Evolutionary conservation across 2,888 invertebrate genomes (phyloP).

Genomic region (Spilarctia lutea): DNA sequence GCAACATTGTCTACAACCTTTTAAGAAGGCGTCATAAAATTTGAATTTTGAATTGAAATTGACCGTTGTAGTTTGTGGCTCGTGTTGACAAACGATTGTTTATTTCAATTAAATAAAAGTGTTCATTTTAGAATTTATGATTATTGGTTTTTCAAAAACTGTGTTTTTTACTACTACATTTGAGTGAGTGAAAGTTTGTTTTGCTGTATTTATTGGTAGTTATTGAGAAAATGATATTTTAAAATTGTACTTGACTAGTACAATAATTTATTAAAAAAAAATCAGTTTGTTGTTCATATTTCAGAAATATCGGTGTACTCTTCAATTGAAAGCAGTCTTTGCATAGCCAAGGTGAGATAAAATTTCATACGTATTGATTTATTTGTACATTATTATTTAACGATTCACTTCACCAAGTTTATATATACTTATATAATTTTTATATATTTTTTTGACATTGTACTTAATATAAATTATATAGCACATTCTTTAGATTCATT

Average conservation of each 20-base stretch:
- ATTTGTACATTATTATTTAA: background rate
- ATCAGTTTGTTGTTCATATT: background rate
- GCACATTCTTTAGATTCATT: background rate
- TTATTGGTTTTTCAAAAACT: background rate
- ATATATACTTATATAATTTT: no score
- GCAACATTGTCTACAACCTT: background rate
- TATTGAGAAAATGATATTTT: background rate
- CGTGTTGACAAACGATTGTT: constrained; percentile 31
- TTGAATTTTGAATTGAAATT: constrained; percentile 62
- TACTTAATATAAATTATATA: background rate
- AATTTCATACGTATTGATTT: background rate
- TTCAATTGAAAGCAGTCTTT: background rate
- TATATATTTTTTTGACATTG: background rate
- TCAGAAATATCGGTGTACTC: constrained; percentile 9
- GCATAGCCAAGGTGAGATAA: background rate
- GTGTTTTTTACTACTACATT: background rate
- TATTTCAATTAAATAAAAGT: constrained; percentile 20
- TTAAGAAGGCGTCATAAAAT: constrained; percentile 35
- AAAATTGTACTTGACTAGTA: background rate
- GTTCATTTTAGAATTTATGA: constrained; percentile 9
- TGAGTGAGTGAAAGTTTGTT: background rate
- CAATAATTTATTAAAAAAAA: background rate
- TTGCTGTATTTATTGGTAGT: background rate
- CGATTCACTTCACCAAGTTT: no score
- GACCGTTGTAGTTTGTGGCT: constrained; percentile 52